These are phyloP conservation scores for Carduelis carduelis DNA, from an alignment of 2,797 vertebrate species.

Conservation along the genomic window DNA sequence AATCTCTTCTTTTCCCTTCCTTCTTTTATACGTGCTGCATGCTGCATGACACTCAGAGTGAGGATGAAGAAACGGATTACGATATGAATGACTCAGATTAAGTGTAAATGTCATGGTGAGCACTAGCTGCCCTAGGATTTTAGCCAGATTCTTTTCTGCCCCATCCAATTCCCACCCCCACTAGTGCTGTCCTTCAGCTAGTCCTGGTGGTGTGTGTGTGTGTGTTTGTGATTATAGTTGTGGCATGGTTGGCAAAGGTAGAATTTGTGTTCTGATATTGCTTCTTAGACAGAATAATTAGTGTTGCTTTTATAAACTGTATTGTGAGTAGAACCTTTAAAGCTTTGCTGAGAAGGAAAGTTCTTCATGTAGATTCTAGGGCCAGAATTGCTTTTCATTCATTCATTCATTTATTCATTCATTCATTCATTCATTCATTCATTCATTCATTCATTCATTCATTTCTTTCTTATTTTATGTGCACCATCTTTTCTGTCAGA, in stretches of 20 bases:
- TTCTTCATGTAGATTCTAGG: not conserved
- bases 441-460: not conserved
- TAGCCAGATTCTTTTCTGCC: slow-evolving; percentile 1
- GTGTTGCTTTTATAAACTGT: not conserved
- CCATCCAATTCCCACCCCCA: not conserved
- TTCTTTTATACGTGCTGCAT: slow-evolving; percentile 77
- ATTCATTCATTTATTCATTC: not conserved
- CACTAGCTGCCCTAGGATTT: slow-evolving; percentile 68
- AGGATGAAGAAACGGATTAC: slow-evolving; percentile 85
- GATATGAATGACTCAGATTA: slow-evolving; percentile 88
- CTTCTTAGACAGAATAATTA: not conserved
- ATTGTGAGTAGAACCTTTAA: not conserved
- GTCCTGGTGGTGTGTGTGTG: not conserved
- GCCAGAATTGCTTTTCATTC: not conserved
- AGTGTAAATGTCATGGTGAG: slow-evolving; percentile 84
- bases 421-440: not conserved
- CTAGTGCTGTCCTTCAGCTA: not conserved
- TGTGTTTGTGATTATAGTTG: slow-evolving; percentile 15
- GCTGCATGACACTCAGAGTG: slow-evolving; percentile 80
- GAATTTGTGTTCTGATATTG: not conserved
- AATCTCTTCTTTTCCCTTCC: slow-evolving; percentile 70
- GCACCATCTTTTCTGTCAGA: not conserved
- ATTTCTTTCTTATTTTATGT: not conserved
- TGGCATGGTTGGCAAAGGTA: not conserved
- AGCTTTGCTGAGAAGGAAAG: not conserved